These are phyloP conservation scores for Grus americana DNA, from an alignment of 2,113 vertebrate genomes.

Conservation along the genomic window DNA sequence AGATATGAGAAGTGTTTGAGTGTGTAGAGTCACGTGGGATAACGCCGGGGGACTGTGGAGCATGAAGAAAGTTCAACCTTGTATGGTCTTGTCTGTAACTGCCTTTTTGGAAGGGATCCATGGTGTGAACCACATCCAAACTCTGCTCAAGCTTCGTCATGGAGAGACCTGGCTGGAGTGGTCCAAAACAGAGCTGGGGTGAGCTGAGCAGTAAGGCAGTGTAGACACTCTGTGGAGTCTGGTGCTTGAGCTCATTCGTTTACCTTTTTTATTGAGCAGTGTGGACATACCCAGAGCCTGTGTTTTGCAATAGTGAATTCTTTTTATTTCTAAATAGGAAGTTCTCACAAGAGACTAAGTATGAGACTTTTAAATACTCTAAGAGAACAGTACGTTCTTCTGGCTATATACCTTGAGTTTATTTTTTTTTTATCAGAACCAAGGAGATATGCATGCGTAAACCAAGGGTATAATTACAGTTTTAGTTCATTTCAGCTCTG, in stretches of 20 bases:
- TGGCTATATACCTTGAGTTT: neutral
- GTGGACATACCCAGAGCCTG: neutral
- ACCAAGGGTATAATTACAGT: conserved; percentile 46
- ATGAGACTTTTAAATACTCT: neutral
- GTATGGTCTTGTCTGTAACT: neutral
- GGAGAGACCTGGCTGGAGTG: neutral
- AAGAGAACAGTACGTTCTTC: neutral
- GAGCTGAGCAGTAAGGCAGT: neutral
- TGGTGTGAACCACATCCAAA: neutral
- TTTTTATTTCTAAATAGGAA: neutral
- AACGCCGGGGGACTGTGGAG: neutral
- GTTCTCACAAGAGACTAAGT: neutral
- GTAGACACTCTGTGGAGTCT: neutral
- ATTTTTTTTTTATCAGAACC: neutral
- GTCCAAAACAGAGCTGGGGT: neutral
- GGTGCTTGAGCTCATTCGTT: neutral
- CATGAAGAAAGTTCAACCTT: neutral
- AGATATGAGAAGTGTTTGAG: neutral
- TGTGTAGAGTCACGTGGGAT: neutral
- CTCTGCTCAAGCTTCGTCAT: neutral
- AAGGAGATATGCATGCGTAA: neutral
- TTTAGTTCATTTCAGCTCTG: conserved; percentile 56
- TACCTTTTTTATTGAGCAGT: neutral
- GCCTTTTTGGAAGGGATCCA: neutral
- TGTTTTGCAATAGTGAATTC: neutral